Percentiles rank a stretch among this genome's conserved stretches.
phyloP scores from a whole-genome alignment of 2,888 invertebrate genomes.

The Thymelicus sylvestris region DNA sequence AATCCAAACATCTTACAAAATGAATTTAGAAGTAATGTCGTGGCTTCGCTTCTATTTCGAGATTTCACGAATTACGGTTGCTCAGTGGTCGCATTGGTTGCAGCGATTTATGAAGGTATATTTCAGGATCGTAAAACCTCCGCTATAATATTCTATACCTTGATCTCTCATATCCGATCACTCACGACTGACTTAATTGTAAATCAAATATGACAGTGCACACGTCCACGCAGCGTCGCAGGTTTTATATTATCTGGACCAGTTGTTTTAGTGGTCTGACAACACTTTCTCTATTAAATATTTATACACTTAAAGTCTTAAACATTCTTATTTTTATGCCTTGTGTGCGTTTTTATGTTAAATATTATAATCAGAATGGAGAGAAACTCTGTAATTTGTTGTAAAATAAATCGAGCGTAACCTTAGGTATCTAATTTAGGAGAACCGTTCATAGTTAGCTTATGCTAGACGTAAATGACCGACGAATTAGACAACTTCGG shows the following conservation, averaged over 20 bases:
- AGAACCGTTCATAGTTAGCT: too few species aligned
- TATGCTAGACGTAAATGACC: too few species aligned
- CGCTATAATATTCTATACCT: too few species aligned
- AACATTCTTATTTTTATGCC: conserved; percentile 7
- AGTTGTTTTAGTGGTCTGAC: conserved; percentile 17
- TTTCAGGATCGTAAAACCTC: too few species aligned
- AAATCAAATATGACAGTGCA: not conserved
- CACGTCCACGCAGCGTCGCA: not conserved
- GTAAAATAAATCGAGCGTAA: not conserved
- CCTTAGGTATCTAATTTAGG: not conserved
- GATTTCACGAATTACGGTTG: too few species aligned
- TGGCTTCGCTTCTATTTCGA: too few species aligned
- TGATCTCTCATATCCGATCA: not conserved
- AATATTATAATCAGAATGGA: not conserved
- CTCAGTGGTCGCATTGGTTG: too few species aligned
- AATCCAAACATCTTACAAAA: too few species aligned
- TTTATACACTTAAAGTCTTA: conserved; percentile 3
- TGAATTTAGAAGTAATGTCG: too few species aligned
- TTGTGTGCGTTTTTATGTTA: conserved; percentile 4
- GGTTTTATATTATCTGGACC: conserved; percentile 4
- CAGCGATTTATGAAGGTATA: too few species aligned
- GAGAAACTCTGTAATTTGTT: conserved; percentile 2
- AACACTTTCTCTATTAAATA: conserved; percentile 14
- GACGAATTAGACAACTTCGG: too few species aligned
- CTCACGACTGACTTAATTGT: not conserved